phyloP scores from a whole-genome alignment of 2,888 invertebrate genomes.

The Synanthedon vespiformis region DNA sequence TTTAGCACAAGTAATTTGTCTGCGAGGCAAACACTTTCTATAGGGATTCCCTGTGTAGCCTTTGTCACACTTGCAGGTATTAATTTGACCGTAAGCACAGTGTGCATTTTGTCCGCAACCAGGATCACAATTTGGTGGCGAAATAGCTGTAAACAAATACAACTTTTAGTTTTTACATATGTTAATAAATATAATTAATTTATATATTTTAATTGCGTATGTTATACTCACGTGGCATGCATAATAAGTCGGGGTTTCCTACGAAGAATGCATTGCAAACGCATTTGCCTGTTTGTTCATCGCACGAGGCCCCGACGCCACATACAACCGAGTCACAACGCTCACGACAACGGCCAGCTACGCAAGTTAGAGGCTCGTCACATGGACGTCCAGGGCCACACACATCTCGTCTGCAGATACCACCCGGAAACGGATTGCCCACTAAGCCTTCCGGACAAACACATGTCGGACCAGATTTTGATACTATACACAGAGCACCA shows the following conservation, averaged over 20 bases:
- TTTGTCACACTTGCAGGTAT: constrained; percentile 85
- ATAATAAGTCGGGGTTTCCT: constrained; percentile 89
- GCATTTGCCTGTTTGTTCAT: constrained; percentile 83
- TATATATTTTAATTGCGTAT: neutral
- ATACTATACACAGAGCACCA: constrained; percentile 88
- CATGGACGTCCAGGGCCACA: constrained; percentile 85
- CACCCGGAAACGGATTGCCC: constrained; percentile 94
- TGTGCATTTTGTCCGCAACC: constrained; percentile 85
- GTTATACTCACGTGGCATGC: constrained; percentile 87
- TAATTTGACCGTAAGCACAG: constrained; percentile 83
- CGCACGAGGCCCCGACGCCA: constrained; percentile 89
- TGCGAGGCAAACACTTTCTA: constrained; percentile 79
- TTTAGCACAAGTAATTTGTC: constrained; percentile 77
- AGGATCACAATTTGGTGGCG: constrained; percentile 84
- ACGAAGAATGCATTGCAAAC: constrained; percentile 88
- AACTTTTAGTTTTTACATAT: constrained; percentile 3
- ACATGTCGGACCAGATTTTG: constrained; percentile 87
- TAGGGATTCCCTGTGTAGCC: constrained; percentile 91
- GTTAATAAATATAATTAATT: neutral
- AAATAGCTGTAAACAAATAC: constrained; percentile 72
- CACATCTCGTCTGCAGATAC: constrained; percentile 83
- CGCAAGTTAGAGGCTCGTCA: constrained; percentile 82
- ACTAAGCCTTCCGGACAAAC: constrained; percentile 87
- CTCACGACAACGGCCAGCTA: constrained; percentile 89
- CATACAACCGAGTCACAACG: constrained; percentile 89